A percentile compares a stretch with the other conserved stretches of the same genome.
Conservation (phyloP, 2,797 vertebrate species). For the Falco berigora region DNA sequence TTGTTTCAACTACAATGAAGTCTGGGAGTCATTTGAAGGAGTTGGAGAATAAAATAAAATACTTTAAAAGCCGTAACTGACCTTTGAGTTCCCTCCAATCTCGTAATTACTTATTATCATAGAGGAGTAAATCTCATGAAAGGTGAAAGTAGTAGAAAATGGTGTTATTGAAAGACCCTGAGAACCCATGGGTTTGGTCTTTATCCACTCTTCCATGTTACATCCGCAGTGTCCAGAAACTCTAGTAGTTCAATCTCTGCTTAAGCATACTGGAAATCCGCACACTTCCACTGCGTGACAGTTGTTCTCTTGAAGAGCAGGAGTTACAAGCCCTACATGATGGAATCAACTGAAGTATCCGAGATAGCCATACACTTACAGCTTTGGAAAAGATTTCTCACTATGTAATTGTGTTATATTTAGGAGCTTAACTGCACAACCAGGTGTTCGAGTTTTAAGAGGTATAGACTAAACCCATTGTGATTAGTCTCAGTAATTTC, state of each 20-base stretch:
- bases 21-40: not conserved
- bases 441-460: not conserved
- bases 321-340: not conserved
- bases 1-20: not conserved
- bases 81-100: not conserved
- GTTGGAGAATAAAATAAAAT: not conserved
- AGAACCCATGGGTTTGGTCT: not conserved
- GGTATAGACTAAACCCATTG: not conserved
- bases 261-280: not conserved
- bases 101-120: not conserved
- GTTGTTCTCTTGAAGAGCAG: not conserved
- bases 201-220: not conserved
- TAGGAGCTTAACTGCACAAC: constrained; percentile 36
- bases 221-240: not conserved
- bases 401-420: not conserved
- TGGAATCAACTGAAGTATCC: constrained; percentile 35
- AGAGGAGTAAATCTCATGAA: not conserved
- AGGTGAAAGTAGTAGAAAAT: not conserved
- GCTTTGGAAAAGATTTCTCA: constrained; percentile 41
- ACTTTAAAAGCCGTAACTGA: not conserved
- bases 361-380: not conserved
- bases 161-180: rapidly evolving
- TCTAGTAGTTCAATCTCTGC: not conserved
- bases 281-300: not conserved
- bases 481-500: not conserved